These are phyloP conservation scores for Peromyscus eremicus DNA, from an alignment of 2,797 vertebrate species.

Conservation along the genomic window DNA sequence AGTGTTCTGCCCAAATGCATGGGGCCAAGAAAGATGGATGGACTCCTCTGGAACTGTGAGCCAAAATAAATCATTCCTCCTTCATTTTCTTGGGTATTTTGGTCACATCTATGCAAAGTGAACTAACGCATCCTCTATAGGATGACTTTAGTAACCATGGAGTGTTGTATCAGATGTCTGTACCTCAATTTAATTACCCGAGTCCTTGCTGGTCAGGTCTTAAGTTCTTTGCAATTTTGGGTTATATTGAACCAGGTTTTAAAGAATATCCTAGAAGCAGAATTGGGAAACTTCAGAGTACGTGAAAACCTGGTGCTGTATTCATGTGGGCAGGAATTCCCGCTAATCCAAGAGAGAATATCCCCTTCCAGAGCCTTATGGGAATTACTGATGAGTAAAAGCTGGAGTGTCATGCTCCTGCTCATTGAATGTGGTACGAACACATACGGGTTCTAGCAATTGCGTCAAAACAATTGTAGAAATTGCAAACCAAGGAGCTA, in stretches of 20 bases:
- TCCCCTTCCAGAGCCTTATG: background rate
- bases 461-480: background rate
- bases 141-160: background rate
- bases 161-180: background rate
- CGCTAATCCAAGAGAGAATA: background rate
- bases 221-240: background rate
- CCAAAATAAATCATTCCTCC: background rate
- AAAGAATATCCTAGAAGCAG: background rate
- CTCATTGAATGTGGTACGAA: background rate
- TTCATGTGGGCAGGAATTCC: background rate
- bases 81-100: background rate
- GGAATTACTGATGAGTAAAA: background rate
- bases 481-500: background rate
- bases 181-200: background rate
- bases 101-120: background rate
- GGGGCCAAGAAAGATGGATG: background rate
- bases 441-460: background rate
- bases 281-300: background rate
- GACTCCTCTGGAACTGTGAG: background rate
- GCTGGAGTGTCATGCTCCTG: background rate
- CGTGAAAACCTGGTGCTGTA: background rate
- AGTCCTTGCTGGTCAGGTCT: background rate
- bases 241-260: background rate
- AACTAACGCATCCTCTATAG: background rate
- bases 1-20: background rate